phyloP scores from a whole-genome alignment of 2,113 vertebrate genomes.

The Pelecanus crispus region DNA sequence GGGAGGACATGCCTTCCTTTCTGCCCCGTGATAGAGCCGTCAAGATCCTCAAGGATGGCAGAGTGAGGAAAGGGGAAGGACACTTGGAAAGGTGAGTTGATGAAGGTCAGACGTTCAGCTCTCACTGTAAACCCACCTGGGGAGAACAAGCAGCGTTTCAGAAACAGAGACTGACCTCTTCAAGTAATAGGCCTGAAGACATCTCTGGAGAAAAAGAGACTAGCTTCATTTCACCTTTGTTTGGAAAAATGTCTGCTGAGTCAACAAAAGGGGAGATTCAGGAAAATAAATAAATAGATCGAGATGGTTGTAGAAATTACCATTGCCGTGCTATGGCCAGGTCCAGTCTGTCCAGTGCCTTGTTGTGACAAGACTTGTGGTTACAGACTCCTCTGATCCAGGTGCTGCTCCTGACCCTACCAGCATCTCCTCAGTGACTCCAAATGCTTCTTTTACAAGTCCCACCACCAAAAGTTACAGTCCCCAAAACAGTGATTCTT shows the following conservation, averaged over 20 bases:
- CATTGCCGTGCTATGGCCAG: background rate
- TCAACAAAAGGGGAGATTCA: background rate
- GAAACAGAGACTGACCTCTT: background rate
- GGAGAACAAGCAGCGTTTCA: background rate
- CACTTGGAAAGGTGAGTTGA: conserved; percentile 60
- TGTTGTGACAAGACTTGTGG: background rate
- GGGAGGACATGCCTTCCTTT: conserved; percentile 57
- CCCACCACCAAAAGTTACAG: background rate
- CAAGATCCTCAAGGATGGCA: conserved; percentile 69
- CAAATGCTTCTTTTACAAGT: background rate
- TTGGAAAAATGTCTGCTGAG: background rate
- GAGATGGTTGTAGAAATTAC: background rate
- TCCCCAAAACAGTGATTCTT: background rate
- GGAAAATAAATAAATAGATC: background rate
- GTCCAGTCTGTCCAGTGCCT: background rate
- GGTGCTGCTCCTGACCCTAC: background rate
- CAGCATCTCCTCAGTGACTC: background rate
- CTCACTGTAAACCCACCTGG: conserved; percentile 74
- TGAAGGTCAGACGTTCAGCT: conserved; percentile 48
- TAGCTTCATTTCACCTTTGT: background rate
- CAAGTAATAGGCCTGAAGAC: background rate
- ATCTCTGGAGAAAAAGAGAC: background rate
- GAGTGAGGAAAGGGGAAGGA: conserved; percentile 74
- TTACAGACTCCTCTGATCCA: background rate
- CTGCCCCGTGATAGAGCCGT: conserved; percentile 66